Base-by-base conservation (phyloP, 2,113 vertebrate genomes). In the Australoheros scitulus region DNA sequence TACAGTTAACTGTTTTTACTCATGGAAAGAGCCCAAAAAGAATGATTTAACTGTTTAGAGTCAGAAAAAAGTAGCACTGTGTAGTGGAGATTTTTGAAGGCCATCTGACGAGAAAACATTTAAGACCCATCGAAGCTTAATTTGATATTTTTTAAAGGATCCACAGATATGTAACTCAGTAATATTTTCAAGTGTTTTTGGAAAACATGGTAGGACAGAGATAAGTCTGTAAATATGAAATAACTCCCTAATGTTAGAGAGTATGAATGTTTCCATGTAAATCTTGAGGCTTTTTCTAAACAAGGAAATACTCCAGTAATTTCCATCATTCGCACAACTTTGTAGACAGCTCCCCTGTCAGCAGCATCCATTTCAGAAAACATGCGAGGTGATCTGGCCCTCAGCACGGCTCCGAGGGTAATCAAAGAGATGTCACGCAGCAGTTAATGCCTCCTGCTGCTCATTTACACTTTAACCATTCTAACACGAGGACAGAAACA, bases 351-450 rank as follows among this genome's bases (percentile, higher is more conserved):
- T 68, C 56, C 58, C 60, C 61, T 55, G 76, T 87, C 84, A 83
- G 26, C 55, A 64, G 74, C 50, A 86, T 80, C 78, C 57, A 81
- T 89, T 88, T 80, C 52, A 85, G 43, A 75, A 79, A 83, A 65
- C 76, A 87, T 55, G 82, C 32, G 10, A 70, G 60, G 17, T 26
- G 83, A 89, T 91, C 61, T 57, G 43, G 64, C 76, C 83, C 84
- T 85, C 68, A 47, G 75, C 81, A 18, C 20, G 22, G 72, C 38
- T 65, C 82, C 89, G 1, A 18, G 59, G 41, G 74, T 72, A 84
- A 92, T 84, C 68, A 82, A 88, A 83, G 60, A 79, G 68, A 85
- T 87, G 85, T 80, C 82, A 80, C 13, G 87, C 74, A 82, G 65
- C 78, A 64, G 76, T 74, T 89, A 90, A 86, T 75, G 75, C 61